Base-by-base conservation (phyloP, 2,113 vertebrate species). In the Ia io region DNA sequence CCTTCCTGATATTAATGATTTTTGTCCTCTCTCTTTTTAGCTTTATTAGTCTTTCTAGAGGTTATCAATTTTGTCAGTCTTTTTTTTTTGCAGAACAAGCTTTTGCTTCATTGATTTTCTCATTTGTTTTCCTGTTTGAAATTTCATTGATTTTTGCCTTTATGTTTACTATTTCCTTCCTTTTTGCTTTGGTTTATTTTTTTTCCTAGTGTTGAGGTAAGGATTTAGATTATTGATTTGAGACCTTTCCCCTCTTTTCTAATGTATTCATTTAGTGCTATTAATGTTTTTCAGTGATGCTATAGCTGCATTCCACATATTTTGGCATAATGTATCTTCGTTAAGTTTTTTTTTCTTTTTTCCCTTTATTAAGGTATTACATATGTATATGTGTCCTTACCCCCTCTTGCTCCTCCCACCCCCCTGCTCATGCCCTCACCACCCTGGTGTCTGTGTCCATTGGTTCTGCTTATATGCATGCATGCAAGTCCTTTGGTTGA, bases 41-140 rank as follows among this genome's bases (percentile, higher is more conserved):
- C 9, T 93, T 84, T 80, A 74, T 65, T n/a, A 71, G 37, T 83
- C 37, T 93, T 83, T 12, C 37, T 91, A 73, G 79, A 88, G 9
- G n/a, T 79, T 88, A 82, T 86, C 40, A 93, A 32, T 76, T 87
- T 86, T 94, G 35, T 30, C 53, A 61, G 13, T 91, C n/a, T 79
- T 88, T 65, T 37, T 73, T 65, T 14, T 35, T 32, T 63, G 25
- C 44, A 56, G 53, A 77, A 87, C 44, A 28, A 65, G 13, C 61
- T 90, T 86, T 88, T 84, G 42, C n/a, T 85, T 93, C 71, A 80
- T 59, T 73, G 77, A 49, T 91, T 88, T 88, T 90, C 59, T 92
- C 30, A 20, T 0, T 92, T 76, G 42, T 53, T 80, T 74, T 78
- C 42, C 73, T 93, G 11, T 63, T 88, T 88, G 40, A 69, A 82